phyloP scores from a whole-genome alignment of 2,797 vertebrate species.

The Pseudomugil gertrudae region DNA sequence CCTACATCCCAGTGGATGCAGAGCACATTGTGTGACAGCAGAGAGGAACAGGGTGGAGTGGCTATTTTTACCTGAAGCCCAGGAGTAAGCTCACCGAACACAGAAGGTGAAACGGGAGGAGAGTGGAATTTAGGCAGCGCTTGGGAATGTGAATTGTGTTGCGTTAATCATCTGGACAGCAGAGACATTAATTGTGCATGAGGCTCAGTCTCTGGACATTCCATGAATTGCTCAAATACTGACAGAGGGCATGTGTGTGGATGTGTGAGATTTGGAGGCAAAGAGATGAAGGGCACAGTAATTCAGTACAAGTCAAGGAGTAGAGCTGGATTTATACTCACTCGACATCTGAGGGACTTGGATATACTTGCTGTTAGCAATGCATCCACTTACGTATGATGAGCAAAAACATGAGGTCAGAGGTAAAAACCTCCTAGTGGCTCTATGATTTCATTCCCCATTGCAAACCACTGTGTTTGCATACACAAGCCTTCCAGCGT shows the following conservation, averaged over 20 bases:
- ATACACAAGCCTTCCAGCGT: too few relatives aligned
- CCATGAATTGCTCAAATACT: slow-evolving; percentile 61
- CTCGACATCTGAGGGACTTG: too few relatives aligned
- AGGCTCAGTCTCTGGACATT: slow-evolving; percentile 77
- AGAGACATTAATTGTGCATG: slow-evolving; percentile 83
- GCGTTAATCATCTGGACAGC: slow-evolving; percentile 84
- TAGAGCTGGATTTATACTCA: background rate
- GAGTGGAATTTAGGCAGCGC: slow-evolving; percentile 72
- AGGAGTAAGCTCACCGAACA: slow-evolving; percentile 61
- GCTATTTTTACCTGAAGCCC: slow-evolving; percentile 82
- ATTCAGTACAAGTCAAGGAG: slow-evolving; percentile 38
- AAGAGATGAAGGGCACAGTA: slow-evolving; percentile 35
- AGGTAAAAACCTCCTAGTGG: too few relatives aligned
- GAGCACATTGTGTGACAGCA: slow-evolving; percentile 52
- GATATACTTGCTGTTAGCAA: too few relatives aligned
- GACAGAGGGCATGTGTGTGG: slow-evolving; percentile 34
- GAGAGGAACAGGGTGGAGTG: slow-evolving; percentile 62
- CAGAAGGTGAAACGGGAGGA: slow-evolving; percentile 74
- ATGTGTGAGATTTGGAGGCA: slow-evolving; percentile 31
- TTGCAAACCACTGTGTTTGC: too few relatives aligned
- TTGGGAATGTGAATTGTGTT: slow-evolving; percentile 74
- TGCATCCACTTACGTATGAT: too few relatives aligned
- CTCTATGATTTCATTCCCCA: too few relatives aligned
- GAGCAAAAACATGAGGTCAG: too few relatives aligned
- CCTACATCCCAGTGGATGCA: slow-evolving; percentile 52